Evolutionary conservation across 2,888 invertebrate genomes (phyloP).

Genomic region (Ephialtes manifestator): DNA sequence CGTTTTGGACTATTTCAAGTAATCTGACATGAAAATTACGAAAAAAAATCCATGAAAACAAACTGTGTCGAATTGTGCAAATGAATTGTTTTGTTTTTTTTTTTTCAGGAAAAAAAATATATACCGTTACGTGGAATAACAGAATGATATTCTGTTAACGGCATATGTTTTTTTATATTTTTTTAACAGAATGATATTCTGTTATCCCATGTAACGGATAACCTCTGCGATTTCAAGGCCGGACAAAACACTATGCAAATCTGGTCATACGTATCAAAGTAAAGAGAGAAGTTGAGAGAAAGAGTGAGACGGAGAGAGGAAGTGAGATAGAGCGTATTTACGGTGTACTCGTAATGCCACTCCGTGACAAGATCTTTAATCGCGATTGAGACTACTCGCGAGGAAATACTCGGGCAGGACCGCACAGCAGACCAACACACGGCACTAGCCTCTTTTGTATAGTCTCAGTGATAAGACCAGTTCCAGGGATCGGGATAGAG

Average conservation of each 20-base stretch:
- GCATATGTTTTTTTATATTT: too few species aligned
- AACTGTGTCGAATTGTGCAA: too few species aligned
- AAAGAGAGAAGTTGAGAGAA: slow-evolving; percentile 76
- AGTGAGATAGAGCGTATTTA: slow-evolving; percentile 73
- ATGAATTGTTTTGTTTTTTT: too few species aligned
- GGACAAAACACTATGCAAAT: slow-evolving; percentile 50
- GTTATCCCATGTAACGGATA: not conserved
- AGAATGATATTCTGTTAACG: too few species aligned
- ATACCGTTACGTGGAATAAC: too few species aligned
- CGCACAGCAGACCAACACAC: slow-evolving; percentile 74
- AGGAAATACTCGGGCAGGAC: slow-evolving; percentile 56
- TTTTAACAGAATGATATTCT: not conserved
- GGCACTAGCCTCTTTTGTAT: slow-evolving; percentile 80
- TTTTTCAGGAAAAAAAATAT: too few species aligned
- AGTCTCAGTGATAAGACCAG: slow-evolving; percentile 80
- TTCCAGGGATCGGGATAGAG: slow-evolving; percentile 62
- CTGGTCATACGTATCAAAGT: slow-evolving; percentile 67
- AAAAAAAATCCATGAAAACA: too few species aligned
- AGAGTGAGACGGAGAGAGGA: slow-evolving; percentile 67
- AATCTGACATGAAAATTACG: too few species aligned
- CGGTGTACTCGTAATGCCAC: slow-evolving; percentile 79
- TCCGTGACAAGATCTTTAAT: slow-evolving; percentile 85
- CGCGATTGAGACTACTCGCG: slow-evolving; percentile 80
- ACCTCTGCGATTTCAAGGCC: not conserved
- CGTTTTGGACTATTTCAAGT: too few species aligned